These are phyloP conservation scores for Theodoxus fluviatilis DNA, from an alignment of 2,888 invertebrate genomes.

Conservation along the genomic window DNA sequence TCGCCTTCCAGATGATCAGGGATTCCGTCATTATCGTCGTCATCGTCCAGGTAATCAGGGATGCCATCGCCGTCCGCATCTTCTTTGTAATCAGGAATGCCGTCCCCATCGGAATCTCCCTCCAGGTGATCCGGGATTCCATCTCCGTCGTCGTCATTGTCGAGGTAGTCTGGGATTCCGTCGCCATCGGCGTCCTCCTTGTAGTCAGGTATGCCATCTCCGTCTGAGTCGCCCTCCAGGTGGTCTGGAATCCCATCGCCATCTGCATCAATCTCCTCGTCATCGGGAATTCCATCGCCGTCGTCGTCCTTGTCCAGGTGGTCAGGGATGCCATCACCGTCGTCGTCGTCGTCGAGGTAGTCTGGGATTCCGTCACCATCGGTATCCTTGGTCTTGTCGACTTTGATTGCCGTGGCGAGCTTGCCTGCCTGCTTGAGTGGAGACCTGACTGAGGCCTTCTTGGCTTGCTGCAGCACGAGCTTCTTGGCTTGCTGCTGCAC, in stretches of 20 bases:
- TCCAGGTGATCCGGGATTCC: slow-evolving; percentile 50
- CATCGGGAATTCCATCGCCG: slow-evolving; percentile 52
- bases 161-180: slow-evolving; percentile 44
- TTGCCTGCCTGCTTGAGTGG: slow-evolving; percentile 39
- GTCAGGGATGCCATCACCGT: slow-evolving; percentile 44
- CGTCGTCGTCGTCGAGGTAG: slow-evolving; percentile 45
- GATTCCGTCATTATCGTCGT: slow-evolving; percentile 53
- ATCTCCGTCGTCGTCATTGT: slow-evolving; percentile 43
- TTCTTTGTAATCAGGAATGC: slow-evolving; percentile 41
- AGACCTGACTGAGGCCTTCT: slow-evolving; percentile 41
- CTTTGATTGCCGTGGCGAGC: slow-evolving; percentile 49
- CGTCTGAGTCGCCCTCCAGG: slow-evolving; percentile 42
- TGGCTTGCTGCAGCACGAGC: slow-evolving; percentile 17
- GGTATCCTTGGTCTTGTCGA: slow-evolving; percentile 41
- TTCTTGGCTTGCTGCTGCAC: neutral
- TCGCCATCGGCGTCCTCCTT: slow-evolving; percentile 46
- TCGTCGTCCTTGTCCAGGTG: slow-evolving; percentile 45
- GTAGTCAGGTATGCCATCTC: slow-evolving; percentile 47
- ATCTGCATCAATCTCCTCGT: slow-evolving; percentile 48
- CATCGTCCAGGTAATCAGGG: slow-evolving; percentile 43
- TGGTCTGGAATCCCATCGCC: slow-evolving; percentile 54
- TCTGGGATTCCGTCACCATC: slow-evolving; percentile 59
- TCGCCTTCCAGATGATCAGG: slow-evolving; percentile 41
- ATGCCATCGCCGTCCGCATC: slow-evolving; percentile 55
- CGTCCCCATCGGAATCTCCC: slow-evolving; percentile 33